These are phyloP conservation scores for Sebastes reedi DNA, from an alignment of 2,797 vertebrate genomes.

Conservation along the genomic window DNA sequence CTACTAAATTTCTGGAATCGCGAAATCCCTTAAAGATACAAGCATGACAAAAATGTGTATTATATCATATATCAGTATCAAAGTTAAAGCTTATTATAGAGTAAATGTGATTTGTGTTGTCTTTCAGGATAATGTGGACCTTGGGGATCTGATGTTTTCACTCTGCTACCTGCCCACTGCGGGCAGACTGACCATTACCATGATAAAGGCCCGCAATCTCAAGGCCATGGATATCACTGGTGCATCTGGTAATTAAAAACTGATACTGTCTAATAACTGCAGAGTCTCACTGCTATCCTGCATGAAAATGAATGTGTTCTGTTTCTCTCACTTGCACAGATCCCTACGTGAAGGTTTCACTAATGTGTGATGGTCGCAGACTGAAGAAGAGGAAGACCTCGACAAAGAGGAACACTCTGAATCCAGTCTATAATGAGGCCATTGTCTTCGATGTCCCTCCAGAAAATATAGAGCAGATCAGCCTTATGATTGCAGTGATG, in stretches of 20 bases:
- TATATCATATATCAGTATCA: neutral
- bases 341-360: constrained; percentile 98
- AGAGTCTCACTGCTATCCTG: neutral
- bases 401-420: constrained; percentile 97
- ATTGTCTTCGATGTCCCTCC: constrained; percentile 98
- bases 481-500: constrained; percentile 97
- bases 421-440: constrained; percentile 98
- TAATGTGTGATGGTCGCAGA: constrained; percentile 96
- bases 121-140: constrained; percentile 96
- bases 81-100: neutral
- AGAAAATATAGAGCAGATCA: constrained; percentile 98
- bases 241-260: constrained; percentile 89
- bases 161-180: constrained; percentile 98
- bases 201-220: constrained; percentile 98
- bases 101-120: constrained; percentile 34
- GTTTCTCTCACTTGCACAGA: constrained; percentile 78
- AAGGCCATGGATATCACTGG: constrained; percentile 99
- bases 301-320: constrained; percentile 3
- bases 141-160: constrained; percentile 99
- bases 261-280: neutral
- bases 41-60: neutral
- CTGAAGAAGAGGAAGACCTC: constrained; percentile 99
- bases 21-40: neutral
- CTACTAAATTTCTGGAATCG: too few species aligned
- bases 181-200: constrained; percentile 96